phyloP scores from a whole-genome alignment of 1,140 invertebrate species.

The Lerema accius region DNA sequence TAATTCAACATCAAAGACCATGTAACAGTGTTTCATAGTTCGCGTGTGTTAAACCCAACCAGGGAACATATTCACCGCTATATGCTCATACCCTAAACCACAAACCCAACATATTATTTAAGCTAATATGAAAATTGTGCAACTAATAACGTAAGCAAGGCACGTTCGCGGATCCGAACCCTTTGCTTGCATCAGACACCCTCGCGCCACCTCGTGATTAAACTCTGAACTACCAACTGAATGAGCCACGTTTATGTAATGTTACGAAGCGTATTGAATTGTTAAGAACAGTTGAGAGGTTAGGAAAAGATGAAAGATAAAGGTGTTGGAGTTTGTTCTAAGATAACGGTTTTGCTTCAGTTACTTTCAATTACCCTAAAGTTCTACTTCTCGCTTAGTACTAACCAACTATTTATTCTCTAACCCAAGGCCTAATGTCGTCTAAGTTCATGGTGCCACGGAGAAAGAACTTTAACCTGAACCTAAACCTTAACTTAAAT shows the following conservation, averaged over 20 bases:
- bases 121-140: conserved; percentile 75
- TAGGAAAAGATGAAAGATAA: background rate
- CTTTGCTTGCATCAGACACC: conserved; percentile 28
- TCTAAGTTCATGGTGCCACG: too few relatives aligned
- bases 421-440: too few relatives aligned
- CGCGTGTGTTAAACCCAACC: too few relatives aligned
- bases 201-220: conserved; percentile 15
- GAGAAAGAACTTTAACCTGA: too few relatives aligned
- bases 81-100: conserved; percentile 20
- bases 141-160: conserved; percentile 62
- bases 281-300: background rate
- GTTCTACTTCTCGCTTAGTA: too few relatives aligned
- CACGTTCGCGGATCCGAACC: conserved; percentile 46
- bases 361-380: too few relatives aligned
- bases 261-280: background rate
- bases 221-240: conserved; percentile 22
- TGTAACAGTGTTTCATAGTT: too few relatives aligned
- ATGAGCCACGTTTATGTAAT: conserved; percentile 8
- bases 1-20: too few relatives aligned
- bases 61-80: background rate
- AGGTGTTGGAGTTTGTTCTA: too few relatives aligned
- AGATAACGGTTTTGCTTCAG: too few relatives aligned
- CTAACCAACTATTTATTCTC: too few relatives aligned
- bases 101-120: conserved; percentile 64
- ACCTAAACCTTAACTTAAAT: too few relatives aligned